Base-by-base conservation (phyloP, 2,797 vertebrate species). In the Myotis vivesi region DNA sequence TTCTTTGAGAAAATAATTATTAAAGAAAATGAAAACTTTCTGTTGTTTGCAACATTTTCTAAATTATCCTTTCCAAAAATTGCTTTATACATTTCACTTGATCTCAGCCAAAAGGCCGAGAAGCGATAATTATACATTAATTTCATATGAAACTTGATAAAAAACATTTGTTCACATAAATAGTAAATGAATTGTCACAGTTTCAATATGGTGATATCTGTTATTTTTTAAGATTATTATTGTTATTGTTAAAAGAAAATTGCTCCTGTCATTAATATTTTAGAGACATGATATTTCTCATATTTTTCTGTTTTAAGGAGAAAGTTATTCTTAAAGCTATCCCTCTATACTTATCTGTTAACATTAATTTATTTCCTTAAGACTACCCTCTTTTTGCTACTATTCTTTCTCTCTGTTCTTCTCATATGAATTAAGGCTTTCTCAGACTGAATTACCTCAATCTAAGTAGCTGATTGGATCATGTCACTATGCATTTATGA, bases 401-500 rank as follows among this genome's bases (percentile, higher is more conserved):
- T 66, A 53, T 3, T 92, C 77, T 38, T 59, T 82, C 59, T 94
- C 6, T 68, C 38, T 76, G 11, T 5, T 76, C 41, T 73, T 91
- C 49, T 71, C 55, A 92, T 62, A 17, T 68, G 23, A 92, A 86
- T 69, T 28, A 46, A 66, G 3, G 25, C 9, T 88, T 96, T 75
- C 19, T 36, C 13, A 23, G 55, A 36, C 81, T 91, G 71, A 94
- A 91, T 66, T 33, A 77, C 12, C 13, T 36, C 83, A 95, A 76
- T 94, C 28, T 75, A 86, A 85, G 89, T 57, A 41, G 25, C 36
- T 88, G 64, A 96, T 68, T 85, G 36, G 64, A 95, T 87, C 36
- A 69, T 59, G 76, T 87, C 68, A 59, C 44, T 88, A 16, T 92
- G 36, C 68, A 83, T 83, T 92, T 94, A 72, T 93, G 92, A 94